These are phyloP conservation scores for Carcharodon carcharias DNA, from an alignment of 2,797 vertebrate genomes.

Conservation along the genomic window DNA sequence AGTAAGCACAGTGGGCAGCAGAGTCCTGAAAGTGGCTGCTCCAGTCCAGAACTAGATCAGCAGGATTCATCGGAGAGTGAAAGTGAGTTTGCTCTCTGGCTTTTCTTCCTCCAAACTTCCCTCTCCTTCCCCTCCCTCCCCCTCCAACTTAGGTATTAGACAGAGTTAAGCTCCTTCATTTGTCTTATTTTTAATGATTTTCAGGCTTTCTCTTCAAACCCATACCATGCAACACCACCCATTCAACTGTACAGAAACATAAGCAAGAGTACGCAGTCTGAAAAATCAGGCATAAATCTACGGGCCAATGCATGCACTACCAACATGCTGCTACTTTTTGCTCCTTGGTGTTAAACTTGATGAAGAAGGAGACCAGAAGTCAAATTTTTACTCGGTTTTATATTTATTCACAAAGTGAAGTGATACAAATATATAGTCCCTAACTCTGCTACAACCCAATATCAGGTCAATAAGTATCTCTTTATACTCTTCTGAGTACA, in stretches of 20 bases:
- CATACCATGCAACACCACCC: background rate
- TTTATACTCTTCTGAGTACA: too few species aligned
- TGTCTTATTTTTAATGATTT: background rate
- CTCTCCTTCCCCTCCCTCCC: too few species aligned
- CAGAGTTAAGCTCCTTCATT: background rate
- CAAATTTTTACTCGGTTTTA: too few species aligned
- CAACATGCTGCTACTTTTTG: background rate
- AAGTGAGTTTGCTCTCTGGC: constrained; percentile 55
- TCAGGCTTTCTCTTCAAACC: background rate
- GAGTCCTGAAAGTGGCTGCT: constrained; percentile 83
- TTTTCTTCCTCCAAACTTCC: background rate
- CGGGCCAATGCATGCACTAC: background rate
- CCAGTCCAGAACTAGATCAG: constrained; percentile 85
- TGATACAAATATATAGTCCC: too few species aligned
- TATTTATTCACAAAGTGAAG: too few species aligned
- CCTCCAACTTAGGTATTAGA: background rate
- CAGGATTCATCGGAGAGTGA: constrained; percentile 94
- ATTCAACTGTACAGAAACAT: background rate
- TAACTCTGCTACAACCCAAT: too few species aligned
- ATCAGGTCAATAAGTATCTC: too few species aligned
- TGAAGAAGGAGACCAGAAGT: too few species aligned
- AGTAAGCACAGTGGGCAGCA: constrained; percentile 68
- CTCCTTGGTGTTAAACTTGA: too few species aligned
- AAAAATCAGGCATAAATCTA: background rate
- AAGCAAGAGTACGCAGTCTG: background rate